Percentiles rank a stretch among this genome's conserved stretches.
These are phyloP conservation scores for Eurystomus glaucurus DNA, from an alignment of 2,797 vertebrate species.

Conservation along the genomic window DNA sequence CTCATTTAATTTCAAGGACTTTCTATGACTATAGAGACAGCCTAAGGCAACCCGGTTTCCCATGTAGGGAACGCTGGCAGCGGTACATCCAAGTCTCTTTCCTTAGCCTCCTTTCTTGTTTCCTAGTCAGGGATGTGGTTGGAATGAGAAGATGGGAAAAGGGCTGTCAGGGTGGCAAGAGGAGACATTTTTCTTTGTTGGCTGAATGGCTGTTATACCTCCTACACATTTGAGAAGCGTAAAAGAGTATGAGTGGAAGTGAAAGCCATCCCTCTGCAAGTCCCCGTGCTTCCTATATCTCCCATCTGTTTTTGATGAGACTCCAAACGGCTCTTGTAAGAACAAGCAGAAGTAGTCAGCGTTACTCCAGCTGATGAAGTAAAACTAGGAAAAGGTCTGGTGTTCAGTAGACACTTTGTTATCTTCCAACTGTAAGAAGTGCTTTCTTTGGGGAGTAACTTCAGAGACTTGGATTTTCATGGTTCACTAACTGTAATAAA, in stretches of 20 bases:
- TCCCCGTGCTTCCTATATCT: background rate
- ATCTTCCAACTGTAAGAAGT: constrained; percentile 23
- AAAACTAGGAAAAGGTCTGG: constrained; percentile 13
- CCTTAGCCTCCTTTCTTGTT: background rate
- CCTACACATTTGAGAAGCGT: background rate
- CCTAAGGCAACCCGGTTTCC: background rate
- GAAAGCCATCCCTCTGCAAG: background rate
- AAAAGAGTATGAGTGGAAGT: background rate
- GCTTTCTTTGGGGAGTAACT: constrained; percentile 55
- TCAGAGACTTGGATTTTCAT: constrained; percentile 66
- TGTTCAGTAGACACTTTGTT: background rate
- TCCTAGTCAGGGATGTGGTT: background rate
- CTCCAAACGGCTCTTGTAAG: background rate
- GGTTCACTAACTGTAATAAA: constrained; percentile 65
- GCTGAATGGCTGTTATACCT: background rate
- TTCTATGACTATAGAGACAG: background rate
- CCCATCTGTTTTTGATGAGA: background rate
- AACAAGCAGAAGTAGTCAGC: background rate
- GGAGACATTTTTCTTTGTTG: background rate
- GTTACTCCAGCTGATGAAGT: constrained; percentile 1
- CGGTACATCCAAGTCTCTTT: background rate
- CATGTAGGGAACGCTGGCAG: background rate
- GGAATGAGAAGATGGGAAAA: background rate
- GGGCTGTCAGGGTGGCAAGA: background rate
- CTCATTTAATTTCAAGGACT: background rate